A percentile compares a stretch with the other conserved stretches of the same genome.
These are phyloP conservation scores for Drosophila cognata DNA, from an alignment of 2,888 invertebrate genomes.

Conservation along the genomic window DNA sequence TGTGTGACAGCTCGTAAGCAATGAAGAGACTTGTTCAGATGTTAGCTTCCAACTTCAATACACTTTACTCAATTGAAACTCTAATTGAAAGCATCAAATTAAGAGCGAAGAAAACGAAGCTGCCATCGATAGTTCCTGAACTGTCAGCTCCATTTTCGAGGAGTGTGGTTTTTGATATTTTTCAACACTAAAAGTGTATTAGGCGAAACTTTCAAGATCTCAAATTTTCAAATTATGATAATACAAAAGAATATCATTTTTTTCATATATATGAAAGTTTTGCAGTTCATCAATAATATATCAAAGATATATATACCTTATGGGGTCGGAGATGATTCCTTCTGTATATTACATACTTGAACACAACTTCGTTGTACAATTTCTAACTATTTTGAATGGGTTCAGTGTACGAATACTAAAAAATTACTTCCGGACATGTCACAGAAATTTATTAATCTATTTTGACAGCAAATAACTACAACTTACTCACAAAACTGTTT, in stretches of 20 bases:
- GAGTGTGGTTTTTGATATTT: not conserved
- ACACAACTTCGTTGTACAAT: not conserved
- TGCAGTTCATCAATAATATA: not conserved
- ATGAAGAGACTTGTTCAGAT: not conserved
- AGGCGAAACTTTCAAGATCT: not conserved
- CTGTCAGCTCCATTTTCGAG: not conserved
- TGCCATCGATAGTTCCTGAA: not conserved
- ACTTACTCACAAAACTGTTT: slow-evolving; percentile 13
- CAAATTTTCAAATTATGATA: not conserved
- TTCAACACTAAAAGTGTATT: not conserved
- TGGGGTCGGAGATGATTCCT: not conserved
- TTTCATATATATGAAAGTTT: no score
- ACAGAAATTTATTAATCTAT: not conserved
- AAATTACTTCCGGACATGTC: not conserved
- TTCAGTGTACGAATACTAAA: not conserved
- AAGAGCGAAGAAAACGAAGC: not conserved
- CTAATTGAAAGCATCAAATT: not conserved
- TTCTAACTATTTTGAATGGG: not conserved
- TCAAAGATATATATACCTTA: not conserved
- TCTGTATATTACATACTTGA: not conserved
- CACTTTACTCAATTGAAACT: not conserved
- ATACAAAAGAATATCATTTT: not conserved
- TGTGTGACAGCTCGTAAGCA: not conserved
- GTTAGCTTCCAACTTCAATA: not conserved
- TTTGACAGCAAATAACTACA: not conserved